Conservation (phyloP, 2,888 invertebrate genomes). For the Phengaris alcon region DNA sequence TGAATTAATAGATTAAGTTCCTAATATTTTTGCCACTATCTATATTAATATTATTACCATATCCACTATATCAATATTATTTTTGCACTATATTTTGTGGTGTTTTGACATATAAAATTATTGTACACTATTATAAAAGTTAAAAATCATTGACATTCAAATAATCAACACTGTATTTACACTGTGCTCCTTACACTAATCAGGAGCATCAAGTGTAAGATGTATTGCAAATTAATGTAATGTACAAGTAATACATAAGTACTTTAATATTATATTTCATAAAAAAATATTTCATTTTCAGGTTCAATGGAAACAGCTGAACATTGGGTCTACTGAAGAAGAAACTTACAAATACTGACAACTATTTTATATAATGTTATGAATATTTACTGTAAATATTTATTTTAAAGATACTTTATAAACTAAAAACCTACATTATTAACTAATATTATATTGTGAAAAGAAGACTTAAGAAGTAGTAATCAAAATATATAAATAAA, state of each 20-base stretch:
- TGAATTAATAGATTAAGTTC: not conserved
- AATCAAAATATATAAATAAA: constrained; percentile 5
- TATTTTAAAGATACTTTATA: constrained; percentile 26
- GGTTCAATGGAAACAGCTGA: constrained; percentile 25
- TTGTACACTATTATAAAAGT: not conserved
- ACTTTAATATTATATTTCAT: not conserved
- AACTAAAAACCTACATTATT: constrained; percentile 1
- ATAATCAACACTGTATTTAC: not conserved
- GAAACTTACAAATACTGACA: constrained; percentile 30
- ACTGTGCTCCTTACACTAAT: not conserved
- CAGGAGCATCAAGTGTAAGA: not conserved
- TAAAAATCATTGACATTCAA: not conserved
- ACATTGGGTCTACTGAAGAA: constrained; percentile 21
- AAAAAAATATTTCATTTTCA: constrained; percentile 26
- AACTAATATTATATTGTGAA: constrained; percentile 23
- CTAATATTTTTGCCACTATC: not conserved
- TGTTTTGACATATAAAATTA: not conserved
- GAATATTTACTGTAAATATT: constrained; percentile 27
- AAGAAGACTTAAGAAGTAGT: constrained; percentile 5
- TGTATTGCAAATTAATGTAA: not conserved
- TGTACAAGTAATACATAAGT: too few species aligned
- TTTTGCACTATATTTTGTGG: not conserved
- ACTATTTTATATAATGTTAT: constrained; percentile 32
- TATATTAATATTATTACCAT: too few species aligned
- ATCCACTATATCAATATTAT: not conserved